Base-by-base conservation (phyloP, 2,888 invertebrate species). In the Drosophila subsilvestris region DNA sequence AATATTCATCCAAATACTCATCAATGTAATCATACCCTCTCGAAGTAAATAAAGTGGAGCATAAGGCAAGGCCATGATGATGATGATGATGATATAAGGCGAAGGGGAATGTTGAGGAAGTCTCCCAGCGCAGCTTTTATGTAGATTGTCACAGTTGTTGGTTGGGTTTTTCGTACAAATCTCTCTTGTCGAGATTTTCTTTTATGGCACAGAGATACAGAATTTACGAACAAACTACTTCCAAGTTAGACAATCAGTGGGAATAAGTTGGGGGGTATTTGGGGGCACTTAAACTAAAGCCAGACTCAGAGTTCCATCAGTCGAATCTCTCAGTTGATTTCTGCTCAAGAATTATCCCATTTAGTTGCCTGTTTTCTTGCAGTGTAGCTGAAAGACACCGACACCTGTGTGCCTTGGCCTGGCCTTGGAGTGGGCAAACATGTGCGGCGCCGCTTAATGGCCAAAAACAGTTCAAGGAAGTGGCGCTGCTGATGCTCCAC, bases 381-480 rank as follows among this genome's bases (percentile, higher is more conserved):
- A n/a, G 43, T 58, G 49, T 68, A 49, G 48, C 9, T 47, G 32
- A 65, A 32, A 58, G 71, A 71, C 77, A 82, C 61, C 72, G n/a
- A n/a, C 77, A 82, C 65, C 72, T 88, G 84, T 63, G 65, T 53
- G 25, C 22, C 51, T 18, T 42, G 27, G 8, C 27, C 48, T 48
- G 17, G 18, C 20, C 18, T 20, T 37, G 58, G 37, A 43, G 37
- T 49, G 54, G 32, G 47, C 61, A 51, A 63, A 79, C 85, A 68
- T 79, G 73, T 74, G 75, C 74, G 61, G 75, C 74, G 61, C 70
- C 72, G 70, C 80, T 87, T 82, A 87, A 82, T 82, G 80, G 80
- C 58, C 72, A 73, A 71, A 83, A 57, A 44, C 67, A 53, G 74
- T 43, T 57, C 68, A 77, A 82, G 57, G 73, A 50, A 75, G 77